Percentiles rank a stretch among this genome's conserved stretches.
Conservation (phyloP, 2,113 vertebrate species). For the Pithys albifrons region DNA sequence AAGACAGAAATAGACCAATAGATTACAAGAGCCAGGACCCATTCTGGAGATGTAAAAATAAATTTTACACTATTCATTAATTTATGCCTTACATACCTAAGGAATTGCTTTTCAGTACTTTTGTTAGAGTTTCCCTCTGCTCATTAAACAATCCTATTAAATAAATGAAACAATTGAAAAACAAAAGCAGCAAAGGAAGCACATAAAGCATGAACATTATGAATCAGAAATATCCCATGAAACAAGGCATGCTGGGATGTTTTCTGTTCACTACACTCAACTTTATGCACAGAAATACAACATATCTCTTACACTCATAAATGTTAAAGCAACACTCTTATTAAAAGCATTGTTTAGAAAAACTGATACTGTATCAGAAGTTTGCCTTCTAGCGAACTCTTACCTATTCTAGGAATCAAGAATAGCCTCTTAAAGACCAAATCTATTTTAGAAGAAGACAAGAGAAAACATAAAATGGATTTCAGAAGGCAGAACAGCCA, state of each 20-base stretch:
- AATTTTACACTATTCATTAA: neutral
- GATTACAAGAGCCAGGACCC: neutral
- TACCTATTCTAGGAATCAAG: neutral
- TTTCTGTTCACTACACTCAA: neutral
- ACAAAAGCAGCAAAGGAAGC: neutral
- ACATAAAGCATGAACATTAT: neutral
- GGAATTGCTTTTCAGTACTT: neutral
- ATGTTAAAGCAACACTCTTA: neutral
- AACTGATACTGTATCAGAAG: accelerated
- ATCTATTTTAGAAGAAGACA: neutral
- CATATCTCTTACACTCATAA: neutral
- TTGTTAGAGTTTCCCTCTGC: neutral
- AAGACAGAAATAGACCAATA: neutral
- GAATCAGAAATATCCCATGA: neutral
- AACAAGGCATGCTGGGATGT: neutral
- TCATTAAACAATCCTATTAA: neutral
- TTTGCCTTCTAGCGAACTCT: neutral
- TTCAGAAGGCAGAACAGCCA: neutral
- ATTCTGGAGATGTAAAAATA: neutral
- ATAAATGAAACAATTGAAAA: neutral
- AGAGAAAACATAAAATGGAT: neutral
- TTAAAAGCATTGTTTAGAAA: neutral
- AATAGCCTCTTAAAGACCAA: neutral
- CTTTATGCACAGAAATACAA: neutral
- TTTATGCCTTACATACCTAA: neutral